phyloP scores from a whole-genome alignment of 2,113 vertebrate species.

The Oreotrochilus melanogaster region DNA sequence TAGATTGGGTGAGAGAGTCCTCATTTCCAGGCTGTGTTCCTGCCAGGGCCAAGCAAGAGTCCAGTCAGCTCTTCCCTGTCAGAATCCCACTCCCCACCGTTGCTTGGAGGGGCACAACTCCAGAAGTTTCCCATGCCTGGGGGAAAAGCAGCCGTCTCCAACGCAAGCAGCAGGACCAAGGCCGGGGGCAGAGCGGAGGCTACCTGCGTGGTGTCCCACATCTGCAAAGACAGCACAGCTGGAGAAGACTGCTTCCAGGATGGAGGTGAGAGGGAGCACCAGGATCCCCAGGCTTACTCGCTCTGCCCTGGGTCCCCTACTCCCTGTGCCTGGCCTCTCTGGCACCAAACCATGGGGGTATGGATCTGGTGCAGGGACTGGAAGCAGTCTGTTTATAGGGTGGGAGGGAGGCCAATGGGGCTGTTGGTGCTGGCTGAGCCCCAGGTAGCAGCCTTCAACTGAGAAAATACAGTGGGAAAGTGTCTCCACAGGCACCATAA shows the following conservation, averaged over 20 bases:
- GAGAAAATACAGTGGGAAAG: neutral
- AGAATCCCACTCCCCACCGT: neutral
- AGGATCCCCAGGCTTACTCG: neutral
- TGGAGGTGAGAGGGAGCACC: neutral
- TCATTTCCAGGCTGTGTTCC: neutral
- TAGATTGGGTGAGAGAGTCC: neutral
- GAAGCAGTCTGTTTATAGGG: neutral
- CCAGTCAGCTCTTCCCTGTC: neutral
- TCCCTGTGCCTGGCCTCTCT: neutral
- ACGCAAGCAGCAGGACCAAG: neutral
- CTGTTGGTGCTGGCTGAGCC: neutral
- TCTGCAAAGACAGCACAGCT: constrained; percentile 14
- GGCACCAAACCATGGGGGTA: fast-evolving
- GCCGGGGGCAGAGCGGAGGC: constrained; percentile 16
- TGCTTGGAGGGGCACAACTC: neutral
- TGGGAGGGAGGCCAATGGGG: neutral
- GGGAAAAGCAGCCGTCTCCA: neutral
- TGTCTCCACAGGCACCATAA: neutral
- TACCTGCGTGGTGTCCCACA: constrained; percentile 47
- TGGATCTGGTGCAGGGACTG: neutral
- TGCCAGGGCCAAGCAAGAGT: neutral
- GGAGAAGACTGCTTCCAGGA: neutral
- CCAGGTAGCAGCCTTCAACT: neutral
- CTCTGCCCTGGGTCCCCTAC: neutral
- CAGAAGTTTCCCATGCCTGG: fast-evolving